Evolutionary conservation across 2,113 vertebrate genomes (phyloP).

Genomic region (Danionella cerebrum): DNA sequence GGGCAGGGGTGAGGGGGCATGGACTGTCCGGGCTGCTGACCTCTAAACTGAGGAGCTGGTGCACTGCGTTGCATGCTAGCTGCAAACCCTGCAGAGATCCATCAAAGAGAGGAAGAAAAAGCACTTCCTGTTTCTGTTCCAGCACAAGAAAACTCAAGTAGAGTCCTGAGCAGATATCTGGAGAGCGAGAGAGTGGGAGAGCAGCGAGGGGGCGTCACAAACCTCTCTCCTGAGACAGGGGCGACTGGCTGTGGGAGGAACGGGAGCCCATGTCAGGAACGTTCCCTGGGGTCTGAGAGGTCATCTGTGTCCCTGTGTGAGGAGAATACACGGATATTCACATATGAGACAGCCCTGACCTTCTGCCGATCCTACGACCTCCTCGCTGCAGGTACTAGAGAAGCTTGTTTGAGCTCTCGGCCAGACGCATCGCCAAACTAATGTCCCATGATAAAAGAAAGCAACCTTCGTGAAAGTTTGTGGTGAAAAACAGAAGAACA

Average conservation of each 20-base stretch:
- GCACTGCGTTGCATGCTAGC: slow-evolving; percentile 76
- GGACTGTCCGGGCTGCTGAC: slow-evolving; percentile 78
- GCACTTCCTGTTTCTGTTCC: not conserved
- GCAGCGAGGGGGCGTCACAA: not conserved
- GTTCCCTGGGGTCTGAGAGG: slow-evolving; percentile 77
- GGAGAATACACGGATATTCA: slow-evolving; percentile 32
- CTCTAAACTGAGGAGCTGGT: slow-evolving; percentile 76
- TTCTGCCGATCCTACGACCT: too few species aligned
- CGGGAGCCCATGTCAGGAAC: slow-evolving; percentile 81
- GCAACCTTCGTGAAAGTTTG: too few species aligned
- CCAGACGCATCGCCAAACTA: too few species aligned
- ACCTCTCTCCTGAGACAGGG: slow-evolving; percentile 90
- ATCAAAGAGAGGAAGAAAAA: not conserved
- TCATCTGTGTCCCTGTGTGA: slow-evolving; percentile 76
- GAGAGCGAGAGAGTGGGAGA: too few species aligned
- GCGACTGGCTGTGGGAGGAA: slow-evolving; percentile 80
- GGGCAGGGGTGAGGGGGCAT: slow-evolving; percentile 82
- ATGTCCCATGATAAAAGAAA: too few species aligned
- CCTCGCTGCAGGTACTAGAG: too few species aligned
- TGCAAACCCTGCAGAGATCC: slow-evolving; percentile 68
- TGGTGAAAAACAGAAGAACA: too few species aligned
- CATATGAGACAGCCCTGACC: too few species aligned
- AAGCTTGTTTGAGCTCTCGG: too few species aligned
- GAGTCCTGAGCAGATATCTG: too few species aligned
- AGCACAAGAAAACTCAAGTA: too few species aligned